Percentiles rank a stretch among this genome's conserved stretches.
These are phyloP conservation scores for Pachyseris speciosa DNA, from an alignment of 64 coral and sea anemone species.

Conservation along the genomic window DNA sequence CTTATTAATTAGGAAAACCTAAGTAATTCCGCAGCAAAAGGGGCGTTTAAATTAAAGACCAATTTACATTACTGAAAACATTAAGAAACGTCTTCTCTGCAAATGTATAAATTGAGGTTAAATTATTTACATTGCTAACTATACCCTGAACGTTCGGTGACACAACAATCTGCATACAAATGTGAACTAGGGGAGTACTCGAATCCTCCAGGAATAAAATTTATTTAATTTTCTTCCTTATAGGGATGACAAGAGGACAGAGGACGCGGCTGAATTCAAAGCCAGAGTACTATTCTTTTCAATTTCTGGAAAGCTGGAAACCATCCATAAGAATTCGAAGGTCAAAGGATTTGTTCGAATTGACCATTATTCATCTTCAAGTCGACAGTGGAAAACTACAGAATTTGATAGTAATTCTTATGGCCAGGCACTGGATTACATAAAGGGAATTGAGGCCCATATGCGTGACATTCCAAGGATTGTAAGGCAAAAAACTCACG, in stretches of 20 bases:
- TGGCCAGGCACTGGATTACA: background rate
- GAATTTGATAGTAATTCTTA: background rate
- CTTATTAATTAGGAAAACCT: no score
- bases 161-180: no score
- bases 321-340: background rate
- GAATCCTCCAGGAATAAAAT: no score
- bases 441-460: background rate
- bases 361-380: constrained; percentile 10
- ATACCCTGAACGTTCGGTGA: no score
- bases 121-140: no score
- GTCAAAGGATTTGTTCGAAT: background rate
- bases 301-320: constrained; percentile 19
- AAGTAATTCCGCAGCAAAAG: no score
- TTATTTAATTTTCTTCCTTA: no score
- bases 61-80: no score
- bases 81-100: no score
- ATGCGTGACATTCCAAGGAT: background rate
- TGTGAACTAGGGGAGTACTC: no score
- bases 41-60: no score
- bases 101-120: no score
- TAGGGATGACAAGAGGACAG: background rate
- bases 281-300: background rate
- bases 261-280: background rate
- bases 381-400: background rate
- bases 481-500: background rate